A percentile compares a stretch with the other conserved stretches of the same genome.
Conservation (phyloP, 2,888 invertebrate species). For the Xylota segnis region DNA sequence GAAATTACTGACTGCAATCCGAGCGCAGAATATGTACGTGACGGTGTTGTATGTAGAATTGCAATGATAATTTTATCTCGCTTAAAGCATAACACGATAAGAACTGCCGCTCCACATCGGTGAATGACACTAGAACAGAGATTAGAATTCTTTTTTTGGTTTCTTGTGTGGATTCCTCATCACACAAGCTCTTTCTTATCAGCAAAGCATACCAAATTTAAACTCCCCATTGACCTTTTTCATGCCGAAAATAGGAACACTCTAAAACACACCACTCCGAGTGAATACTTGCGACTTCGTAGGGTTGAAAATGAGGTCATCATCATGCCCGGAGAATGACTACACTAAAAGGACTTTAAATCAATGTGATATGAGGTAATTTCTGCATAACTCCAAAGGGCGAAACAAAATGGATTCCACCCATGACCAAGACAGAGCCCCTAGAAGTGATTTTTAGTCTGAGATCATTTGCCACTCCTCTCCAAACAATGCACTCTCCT, state of each 20-base stretch:
- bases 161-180: slow-evolving; percentile 12
- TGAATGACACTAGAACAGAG: slow-evolving; percentile 58
- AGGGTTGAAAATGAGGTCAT: slow-evolving; percentile 63
- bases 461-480: not conserved
- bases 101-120: slow-evolving; percentile 39
- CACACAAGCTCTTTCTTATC: slow-evolving; percentile 56
- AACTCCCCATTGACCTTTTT: slow-evolving; percentile 67
- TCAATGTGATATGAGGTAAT: not conserved
- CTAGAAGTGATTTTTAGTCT: not conserved
- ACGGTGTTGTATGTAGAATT: slow-evolving; percentile 40
- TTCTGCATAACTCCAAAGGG: slow-evolving; percentile 27
- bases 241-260: slow-evolving; percentile 65
- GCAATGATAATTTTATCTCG: slow-evolving; percentile 36
- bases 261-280: slow-evolving; percentile 29
- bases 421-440: not conserved
- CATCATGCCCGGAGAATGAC: slow-evolving; percentile 12
- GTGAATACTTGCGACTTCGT: not conserved
- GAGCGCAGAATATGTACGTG: slow-evolving; percentile 36
- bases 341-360: slow-evolving; percentile 21
- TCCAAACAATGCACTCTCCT: not conserved
- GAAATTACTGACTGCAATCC: slow-evolving; percentile 35
- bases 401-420: slow-evolving; percentile 32
- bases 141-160: slow-evolving; percentile 45
- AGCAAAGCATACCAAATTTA: slow-evolving; percentile 69
- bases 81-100: slow-evolving; percentile 46